Evolutionary conservation across 2,888 invertebrate genomes (phyloP).

Genomic region (Megaustenia siamemsis): DNA sequence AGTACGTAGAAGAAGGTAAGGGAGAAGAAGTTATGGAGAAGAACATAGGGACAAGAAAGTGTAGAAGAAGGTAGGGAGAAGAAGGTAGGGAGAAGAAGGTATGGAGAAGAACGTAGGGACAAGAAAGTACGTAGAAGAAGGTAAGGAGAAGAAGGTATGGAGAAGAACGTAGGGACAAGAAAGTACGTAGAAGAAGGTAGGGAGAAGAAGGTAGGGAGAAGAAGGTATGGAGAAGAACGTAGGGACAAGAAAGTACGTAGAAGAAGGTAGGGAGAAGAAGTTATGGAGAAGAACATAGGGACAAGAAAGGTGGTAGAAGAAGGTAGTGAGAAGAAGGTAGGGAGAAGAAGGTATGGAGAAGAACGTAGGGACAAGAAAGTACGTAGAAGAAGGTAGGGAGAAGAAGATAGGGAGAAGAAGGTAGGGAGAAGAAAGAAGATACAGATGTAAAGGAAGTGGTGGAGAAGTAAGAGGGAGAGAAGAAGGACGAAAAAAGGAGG

Average conservation of each 20-base stretch:
- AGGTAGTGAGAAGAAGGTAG: too few relatives aligned
- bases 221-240: too few relatives aligned
- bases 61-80: too few relatives aligned
- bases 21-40: too few relatives aligned
- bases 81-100: background rate
- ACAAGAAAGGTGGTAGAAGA: background rate
- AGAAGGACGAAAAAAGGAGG: constrained; percentile 3
- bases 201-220: background rate
- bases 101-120: too few relatives aligned
- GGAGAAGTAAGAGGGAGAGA: background rate
- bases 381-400: background rate
- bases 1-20: too few relatives aligned
- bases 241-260: background rate
- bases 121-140: background rate
- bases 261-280: background rate
- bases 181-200: too few relatives aligned
- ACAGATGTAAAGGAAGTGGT: background rate
- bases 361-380: background rate
- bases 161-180: background rate
- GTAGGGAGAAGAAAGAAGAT: background rate
- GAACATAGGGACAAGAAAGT: too few relatives aligned
- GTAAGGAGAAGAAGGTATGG: too few relatives aligned
- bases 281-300: background rate
- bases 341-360: background rate
- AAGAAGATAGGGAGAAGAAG: background rate